These are phyloP conservation scores for Clusia tigrina DNA, from an alignment of 2,888 invertebrate genomes.

Conservation along the genomic window DNA sequence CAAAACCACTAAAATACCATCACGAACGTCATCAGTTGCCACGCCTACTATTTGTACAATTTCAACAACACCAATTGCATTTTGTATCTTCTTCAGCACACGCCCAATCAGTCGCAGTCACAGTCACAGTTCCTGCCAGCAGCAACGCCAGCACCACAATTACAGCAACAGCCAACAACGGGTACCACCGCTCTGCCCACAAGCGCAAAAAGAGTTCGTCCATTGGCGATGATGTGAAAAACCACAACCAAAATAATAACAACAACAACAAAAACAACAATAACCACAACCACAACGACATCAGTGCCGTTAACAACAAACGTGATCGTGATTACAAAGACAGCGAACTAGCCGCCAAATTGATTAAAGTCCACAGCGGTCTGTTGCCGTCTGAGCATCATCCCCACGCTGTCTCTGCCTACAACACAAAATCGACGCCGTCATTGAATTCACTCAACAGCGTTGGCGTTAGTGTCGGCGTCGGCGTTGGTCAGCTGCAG, in stretches of 20 bases:
- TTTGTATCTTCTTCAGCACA: constrained; percentile 34
- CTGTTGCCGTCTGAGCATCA: constrained; percentile 19
- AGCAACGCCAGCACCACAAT: constrained; percentile 27
- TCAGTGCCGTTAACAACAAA: constrained; percentile 26
- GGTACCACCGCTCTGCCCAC: constrained; percentile 23
- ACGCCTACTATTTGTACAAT: constrained; percentile 20
- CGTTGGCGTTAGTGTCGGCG: constrained; percentile 27
- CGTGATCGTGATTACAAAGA: constrained; percentile 38
- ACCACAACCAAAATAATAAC: background rate
- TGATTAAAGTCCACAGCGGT: constrained; percentile 53
- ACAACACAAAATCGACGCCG: background rate
- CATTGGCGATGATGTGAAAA: constrained; percentile 28
- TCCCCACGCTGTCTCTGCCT: background rate
- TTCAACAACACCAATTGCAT: constrained; percentile 24
- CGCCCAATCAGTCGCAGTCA: constrained; percentile 11
- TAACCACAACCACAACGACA: constrained; percentile 22
- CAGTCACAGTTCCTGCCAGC: constrained; percentile 28
- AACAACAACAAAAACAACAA: constrained; percentile 18
- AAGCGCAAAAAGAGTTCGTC: constrained; percentile 39
- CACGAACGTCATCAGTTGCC: constrained; percentile 24
- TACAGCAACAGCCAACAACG: constrained; percentile 18
- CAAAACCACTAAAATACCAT: constrained; percentile 14
- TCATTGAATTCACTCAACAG: constrained; percentile 31
- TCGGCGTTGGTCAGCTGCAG: constrained; percentile 31
- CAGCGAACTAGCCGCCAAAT: constrained; percentile 54